Evolutionary conservation across 1,140 invertebrate genomes (phyloP).

Genomic region (Melanaphis sacchari): DNA sequence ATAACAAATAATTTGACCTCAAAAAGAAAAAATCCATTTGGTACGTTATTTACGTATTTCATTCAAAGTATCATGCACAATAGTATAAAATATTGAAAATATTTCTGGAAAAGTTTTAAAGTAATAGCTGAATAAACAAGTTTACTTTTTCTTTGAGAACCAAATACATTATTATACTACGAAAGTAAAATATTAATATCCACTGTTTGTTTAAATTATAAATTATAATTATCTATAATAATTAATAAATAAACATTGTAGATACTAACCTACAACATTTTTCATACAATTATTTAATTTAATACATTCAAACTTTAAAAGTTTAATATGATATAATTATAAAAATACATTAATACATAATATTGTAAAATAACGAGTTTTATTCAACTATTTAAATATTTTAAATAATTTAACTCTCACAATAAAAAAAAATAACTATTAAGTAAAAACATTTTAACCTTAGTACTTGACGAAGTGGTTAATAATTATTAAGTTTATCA

Average conservation of each 20-base stretch:
- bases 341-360: too few relatives aligned
- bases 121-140: background rate
- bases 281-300: too few relatives aligned
- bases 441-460: background rate
- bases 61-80: background rate
- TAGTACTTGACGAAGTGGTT: background rate
- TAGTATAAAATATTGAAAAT: background rate
- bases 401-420: background rate
- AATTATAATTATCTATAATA: background rate
- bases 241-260: background rate
- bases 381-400: background rate
- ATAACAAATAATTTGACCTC: slow-evolving; percentile 53
- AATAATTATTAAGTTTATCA: background rate
- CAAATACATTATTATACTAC: background rate
- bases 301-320: too few relatives aligned
- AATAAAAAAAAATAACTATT: background rate
- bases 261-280: background rate
- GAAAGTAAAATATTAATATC: background rate
- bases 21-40: slow-evolving; percentile 23
- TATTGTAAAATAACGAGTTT: background rate
- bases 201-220: background rate
- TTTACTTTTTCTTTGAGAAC: background rate
- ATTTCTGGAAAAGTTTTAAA: background rate
- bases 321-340: background rate
- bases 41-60: slow-evolving; percentile 16